Evolutionary conservation across 2,113 vertebrate species (phyloP).

Genomic region (Loxodonta africana): DNA sequence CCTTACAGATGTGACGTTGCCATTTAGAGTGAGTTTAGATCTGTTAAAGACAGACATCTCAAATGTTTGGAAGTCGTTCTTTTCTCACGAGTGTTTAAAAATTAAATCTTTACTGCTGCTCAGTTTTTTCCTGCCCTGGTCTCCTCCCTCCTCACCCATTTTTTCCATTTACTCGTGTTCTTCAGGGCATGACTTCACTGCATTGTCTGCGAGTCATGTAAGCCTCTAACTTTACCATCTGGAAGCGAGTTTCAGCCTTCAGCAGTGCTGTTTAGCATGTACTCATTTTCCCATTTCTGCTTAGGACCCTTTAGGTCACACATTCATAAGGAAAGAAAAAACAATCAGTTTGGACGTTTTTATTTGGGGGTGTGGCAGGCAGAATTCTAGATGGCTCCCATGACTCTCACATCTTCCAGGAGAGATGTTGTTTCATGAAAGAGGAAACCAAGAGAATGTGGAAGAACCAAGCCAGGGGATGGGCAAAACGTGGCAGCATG

Average conservation of each 20-base stretch:
- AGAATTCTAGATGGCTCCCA: too few relatives aligned
- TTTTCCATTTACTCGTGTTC: too few relatives aligned
- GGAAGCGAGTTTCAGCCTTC: not conserved
- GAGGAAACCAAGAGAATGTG: not conserved
- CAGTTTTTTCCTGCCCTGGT: rapidly evolving
- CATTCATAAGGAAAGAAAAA: not conserved
- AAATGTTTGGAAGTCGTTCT: not conserved
- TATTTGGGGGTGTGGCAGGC: not conserved
- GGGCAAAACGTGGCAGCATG: too few relatives aligned
- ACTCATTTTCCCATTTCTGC: not conserved
- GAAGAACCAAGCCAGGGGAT: not conserved
- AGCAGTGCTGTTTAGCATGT: not conserved
- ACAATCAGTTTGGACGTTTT: not conserved
- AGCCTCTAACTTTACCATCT: too few relatives aligned
- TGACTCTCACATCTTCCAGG: not conserved
- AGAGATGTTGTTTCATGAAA: not conserved
- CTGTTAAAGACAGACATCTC: too few relatives aligned
- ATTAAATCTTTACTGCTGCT: not conserved
- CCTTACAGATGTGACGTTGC: not conserved
- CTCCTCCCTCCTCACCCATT: rapidly evolving
- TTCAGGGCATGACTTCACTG: not conserved
- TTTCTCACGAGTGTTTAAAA: not conserved
- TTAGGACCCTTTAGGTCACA: not conserved
- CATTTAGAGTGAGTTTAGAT: not conserved
- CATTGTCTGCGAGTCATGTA: not conserved